phyloP scores from a whole-genome alignment of 1,140 invertebrate genomes.

The Psix sp. region DNA sequence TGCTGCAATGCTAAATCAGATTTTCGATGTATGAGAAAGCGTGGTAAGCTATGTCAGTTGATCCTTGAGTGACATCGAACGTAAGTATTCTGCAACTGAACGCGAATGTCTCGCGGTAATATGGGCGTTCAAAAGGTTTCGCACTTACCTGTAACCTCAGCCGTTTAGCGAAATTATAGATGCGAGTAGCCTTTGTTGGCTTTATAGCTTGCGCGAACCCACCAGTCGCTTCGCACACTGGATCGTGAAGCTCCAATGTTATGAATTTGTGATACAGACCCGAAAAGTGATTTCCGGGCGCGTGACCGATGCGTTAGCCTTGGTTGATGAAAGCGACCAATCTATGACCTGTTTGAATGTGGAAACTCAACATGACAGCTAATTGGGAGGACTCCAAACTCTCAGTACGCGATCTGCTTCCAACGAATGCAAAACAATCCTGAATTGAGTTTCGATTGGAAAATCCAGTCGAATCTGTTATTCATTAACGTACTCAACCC shows the following conservation, averaged over 20 bases:
- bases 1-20: neutral
- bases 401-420: too few relatives aligned
- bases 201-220: neutral
- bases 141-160: neutral
- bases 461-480: too few relatives aligned
- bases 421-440: too few relatives aligned
- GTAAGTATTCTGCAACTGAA: slow-evolving; percentile 35
- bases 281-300: neutral
- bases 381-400: too few relatives aligned
- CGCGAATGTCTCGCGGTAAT: slow-evolving; percentile 29
- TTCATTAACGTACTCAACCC: too few relatives aligned
- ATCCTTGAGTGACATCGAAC: slow-evolving; percentile 4
- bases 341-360: neutral
- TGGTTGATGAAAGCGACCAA: neutral
- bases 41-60: neutral
- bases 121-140: slow-evolving; percentile 14
- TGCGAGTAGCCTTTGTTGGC: neutral
- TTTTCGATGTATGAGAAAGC: neutral
- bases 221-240: neutral
- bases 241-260: slow-evolving; percentile 1
- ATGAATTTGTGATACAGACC: neutral
- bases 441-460: too few relatives aligned
- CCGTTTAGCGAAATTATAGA: neutral
- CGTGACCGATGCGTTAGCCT: neutral
- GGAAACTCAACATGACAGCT: too few relatives aligned